Evolutionary conservation across 2,888 invertebrate species (phyloP).

Genomic region (Buathra laborator): DNA sequence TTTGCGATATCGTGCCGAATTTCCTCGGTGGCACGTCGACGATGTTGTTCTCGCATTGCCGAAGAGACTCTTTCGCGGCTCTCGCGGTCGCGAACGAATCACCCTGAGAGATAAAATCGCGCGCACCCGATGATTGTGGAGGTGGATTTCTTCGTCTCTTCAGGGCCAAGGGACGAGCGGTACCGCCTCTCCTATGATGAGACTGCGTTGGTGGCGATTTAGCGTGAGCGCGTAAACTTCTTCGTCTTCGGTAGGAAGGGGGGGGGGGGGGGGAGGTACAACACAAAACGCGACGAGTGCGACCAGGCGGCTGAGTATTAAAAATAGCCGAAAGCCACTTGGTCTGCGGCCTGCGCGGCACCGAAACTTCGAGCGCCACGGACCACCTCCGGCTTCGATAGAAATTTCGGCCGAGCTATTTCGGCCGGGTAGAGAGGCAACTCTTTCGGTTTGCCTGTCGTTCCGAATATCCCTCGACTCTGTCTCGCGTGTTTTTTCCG

Average conservation of each 20-base stretch:
- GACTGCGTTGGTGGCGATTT: neutral
- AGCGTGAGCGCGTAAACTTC: neutral
- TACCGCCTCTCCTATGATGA: neutral
- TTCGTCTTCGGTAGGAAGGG: neutral
- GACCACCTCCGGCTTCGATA: slow-evolving; percentile 77
- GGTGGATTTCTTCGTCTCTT: slow-evolving; percentile 2
- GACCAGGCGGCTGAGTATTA: slow-evolving; percentile 62
- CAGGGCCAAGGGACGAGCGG: slow-evolving; percentile 48
- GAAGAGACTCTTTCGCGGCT: slow-evolving; percentile 11
- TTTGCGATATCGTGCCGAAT: slow-evolving; percentile 41
- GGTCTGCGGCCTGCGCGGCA: slow-evolving; percentile 75
- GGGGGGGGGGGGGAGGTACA: neutral
- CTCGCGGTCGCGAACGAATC: slow-evolving; percentile 44
- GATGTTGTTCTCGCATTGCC: slow-evolving; percentile 55
- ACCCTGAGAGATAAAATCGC: slow-evolving; percentile 16
- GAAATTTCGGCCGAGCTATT: slow-evolving; percentile 77
- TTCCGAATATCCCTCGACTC: slow-evolving; percentile 40
- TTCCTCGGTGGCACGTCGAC: slow-evolving; percentile 41
- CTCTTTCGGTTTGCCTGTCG: slow-evolving; percentile 52
- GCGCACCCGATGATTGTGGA: neutral
- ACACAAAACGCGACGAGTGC: slow-evolving; percentile 27
- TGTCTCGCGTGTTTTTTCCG: slow-evolving; percentile 21
- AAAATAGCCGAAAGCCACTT: slow-evolving; percentile 79
- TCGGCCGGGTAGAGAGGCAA: slow-evolving; percentile 68
- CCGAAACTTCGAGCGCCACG: slow-evolving; percentile 66